A percentile compares a stretch with the other conserved stretches of the same genome.
These are phyloP conservation scores for Ametastegia equiseti DNA, from an alignment of 2,888 invertebrate genomes.

Conservation along the genomic window DNA sequence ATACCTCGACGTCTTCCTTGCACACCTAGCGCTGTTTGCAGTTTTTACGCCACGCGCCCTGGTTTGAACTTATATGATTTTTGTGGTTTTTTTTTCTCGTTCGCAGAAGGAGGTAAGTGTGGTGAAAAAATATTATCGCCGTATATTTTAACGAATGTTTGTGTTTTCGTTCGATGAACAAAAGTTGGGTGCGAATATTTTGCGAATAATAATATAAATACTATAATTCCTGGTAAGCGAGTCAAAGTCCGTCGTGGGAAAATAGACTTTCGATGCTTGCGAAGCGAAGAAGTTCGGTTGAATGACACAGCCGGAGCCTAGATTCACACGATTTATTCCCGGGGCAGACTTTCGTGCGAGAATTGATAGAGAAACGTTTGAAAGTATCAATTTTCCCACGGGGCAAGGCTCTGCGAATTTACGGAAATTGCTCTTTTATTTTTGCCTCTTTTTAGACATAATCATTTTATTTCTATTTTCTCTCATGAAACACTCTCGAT, in stretches of 20 bases:
- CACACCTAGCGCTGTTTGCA: conserved; percentile 30
- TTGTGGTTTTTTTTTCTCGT: background rate
- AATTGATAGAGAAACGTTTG: conserved; percentile 26
- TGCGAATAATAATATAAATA: background rate
- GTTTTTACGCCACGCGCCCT: conserved; percentile 33
- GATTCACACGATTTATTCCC: conserved; percentile 39
- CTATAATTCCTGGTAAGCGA: background rate
- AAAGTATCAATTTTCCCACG: conserved; percentile 39
- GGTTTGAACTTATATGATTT: conserved; percentile 7
- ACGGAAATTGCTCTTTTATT: background rate
- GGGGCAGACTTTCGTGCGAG: conserved; percentile 24
- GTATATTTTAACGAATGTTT: background rate
- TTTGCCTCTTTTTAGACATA: background rate
- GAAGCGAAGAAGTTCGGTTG: conserved; percentile 18
- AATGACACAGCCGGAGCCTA: conserved; percentile 31
- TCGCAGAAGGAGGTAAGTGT: background rate
- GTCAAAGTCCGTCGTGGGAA: conserved; percentile 24
- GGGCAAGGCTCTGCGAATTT: background rate
- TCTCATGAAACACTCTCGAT: background rate
- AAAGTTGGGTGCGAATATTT: background rate
- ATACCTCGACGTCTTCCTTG: conserved; percentile 57
- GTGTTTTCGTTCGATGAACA: background rate
- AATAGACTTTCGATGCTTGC: background rate
- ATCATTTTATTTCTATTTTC: background rate
- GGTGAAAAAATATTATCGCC: background rate